These are phyloP conservation scores for Leucoptera coffeella DNA, from an alignment of 2,888 invertebrate genomes.

Conservation along the genomic window DNA sequence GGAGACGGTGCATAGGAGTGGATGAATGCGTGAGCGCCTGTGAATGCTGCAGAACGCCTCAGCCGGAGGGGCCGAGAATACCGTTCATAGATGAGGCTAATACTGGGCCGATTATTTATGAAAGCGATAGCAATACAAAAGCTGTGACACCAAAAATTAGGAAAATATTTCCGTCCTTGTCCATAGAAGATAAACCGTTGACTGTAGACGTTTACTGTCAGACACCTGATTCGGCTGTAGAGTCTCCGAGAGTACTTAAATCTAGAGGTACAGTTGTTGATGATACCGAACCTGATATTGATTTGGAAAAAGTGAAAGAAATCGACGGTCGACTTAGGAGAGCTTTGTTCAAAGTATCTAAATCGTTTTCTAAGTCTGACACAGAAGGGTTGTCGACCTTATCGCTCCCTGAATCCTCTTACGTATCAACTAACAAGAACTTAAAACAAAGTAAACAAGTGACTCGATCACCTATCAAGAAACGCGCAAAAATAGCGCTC, in stretches of 20 bases:
- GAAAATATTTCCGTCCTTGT: slow-evolving; percentile 34
- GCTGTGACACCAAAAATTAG: slow-evolving; percentile 33
- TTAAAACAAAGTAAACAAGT: slow-evolving; percentile 6
- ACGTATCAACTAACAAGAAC: slow-evolving; percentile 14
- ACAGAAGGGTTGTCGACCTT: slow-evolving; percentile 22
- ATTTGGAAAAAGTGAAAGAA: slow-evolving; percentile 20
- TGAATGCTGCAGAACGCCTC: slow-evolving; percentile 39
- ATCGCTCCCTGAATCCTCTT: slow-evolving; percentile 29
- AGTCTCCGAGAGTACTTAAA: slow-evolving; percentile 4
- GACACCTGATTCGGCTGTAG: slow-evolving; percentile 22
- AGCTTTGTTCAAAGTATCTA: slow-evolving; percentile 24
- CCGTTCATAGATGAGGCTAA: slow-evolving; percentile 43
- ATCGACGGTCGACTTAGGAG: slow-evolving; percentile 27
- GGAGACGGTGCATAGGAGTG: slow-evolving; percentile 26
- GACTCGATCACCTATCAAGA: slow-evolving; percentile 14
- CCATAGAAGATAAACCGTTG: slow-evolving; percentile 24
- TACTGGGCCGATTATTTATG: slow-evolving; percentile 37
- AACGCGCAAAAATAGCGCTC: slow-evolving; percentile 24
- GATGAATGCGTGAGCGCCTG: slow-evolving; percentile 40
- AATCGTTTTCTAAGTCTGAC: slow-evolving; percentile 25
- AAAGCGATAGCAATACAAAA: slow-evolving; percentile 22
- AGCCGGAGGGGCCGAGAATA: slow-evolving; percentile 31
- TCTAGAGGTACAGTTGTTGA: not conserved
- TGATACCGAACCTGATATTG: slow-evolving; percentile 10
- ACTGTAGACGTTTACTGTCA: slow-evolving; percentile 35